phyloP scores from a whole-genome alignment of 2,888 invertebrate species.

The Tinea trinotella region DNA sequence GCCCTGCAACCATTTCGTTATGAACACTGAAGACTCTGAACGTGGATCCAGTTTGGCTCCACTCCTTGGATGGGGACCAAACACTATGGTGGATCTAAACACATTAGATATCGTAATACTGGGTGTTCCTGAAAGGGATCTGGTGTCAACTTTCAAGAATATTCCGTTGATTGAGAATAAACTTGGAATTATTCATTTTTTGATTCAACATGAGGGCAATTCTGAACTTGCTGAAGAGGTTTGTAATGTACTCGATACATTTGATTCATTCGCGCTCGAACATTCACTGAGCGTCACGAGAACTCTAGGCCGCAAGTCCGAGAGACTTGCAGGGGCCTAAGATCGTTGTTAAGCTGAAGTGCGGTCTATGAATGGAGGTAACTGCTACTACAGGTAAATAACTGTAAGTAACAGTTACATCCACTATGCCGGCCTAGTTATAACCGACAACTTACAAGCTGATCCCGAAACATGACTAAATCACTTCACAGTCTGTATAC shows the following conservation, averaged over 20 bases:
- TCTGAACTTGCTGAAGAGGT: slow-evolving; percentile 82
- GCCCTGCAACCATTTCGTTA: slow-evolving; percentile 84
- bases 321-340: too few species aligned
- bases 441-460: too few species aligned
- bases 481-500: too few species aligned
- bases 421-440: too few species aligned
- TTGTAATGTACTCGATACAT: slow-evolving; percentile 26
- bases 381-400: too few species aligned
- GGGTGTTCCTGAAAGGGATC: slow-evolving; percentile 75
- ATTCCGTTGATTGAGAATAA: slow-evolving; percentile 79
- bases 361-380: too few species aligned
- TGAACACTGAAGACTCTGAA: slow-evolving; percentile 72
- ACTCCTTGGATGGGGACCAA: slow-evolving; percentile 66
- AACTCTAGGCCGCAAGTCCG: too few species aligned
- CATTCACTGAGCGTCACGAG: too few species aligned
- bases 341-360: too few species aligned
- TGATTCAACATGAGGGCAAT: slow-evolving; percentile 84
- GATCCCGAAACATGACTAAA: too few species aligned
- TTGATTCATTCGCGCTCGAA: too few species aligned
- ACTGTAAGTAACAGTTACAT: too few species aligned
- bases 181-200: slow-evolving; percentile 85
- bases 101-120: slow-evolving; percentile 81
- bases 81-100: slow-evolving; percentile 76
- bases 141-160: slow-evolving; percentile 78
- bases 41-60: slow-evolving; percentile 79